Evolutionary conservation across 2,797 vertebrate species (phyloP).

Genomic region (Aplochiton taeniatus): DNA sequence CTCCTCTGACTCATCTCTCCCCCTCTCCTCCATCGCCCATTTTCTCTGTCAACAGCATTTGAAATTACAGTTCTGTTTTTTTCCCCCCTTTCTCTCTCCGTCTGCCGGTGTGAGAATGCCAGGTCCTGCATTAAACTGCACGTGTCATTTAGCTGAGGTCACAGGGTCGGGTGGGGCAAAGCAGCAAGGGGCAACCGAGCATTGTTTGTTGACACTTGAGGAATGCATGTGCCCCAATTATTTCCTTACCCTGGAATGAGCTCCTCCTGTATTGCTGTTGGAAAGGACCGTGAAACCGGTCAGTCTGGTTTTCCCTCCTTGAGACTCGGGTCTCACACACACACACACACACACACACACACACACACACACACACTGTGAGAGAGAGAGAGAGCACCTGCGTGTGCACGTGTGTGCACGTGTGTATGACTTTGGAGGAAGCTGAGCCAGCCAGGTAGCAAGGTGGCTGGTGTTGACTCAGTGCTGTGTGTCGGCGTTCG

Average conservation of each 20-base stretch:
- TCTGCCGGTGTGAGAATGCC: slow-evolving; percentile 44
- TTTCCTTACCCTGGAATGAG: slow-evolving; percentile 22
- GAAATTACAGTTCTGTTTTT: slow-evolving; percentile 62
- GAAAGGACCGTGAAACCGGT: slow-evolving; percentile 39
- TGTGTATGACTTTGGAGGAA: slow-evolving; percentile 11
- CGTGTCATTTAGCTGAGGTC: slow-evolving; percentile 28
- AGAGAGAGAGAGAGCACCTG: too few species aligned
- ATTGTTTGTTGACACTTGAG: slow-evolving; percentile 31
- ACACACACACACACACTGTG: too few species aligned
- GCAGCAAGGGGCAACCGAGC: slow-evolving; percentile 1
- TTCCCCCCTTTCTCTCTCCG: slow-evolving; percentile 27
- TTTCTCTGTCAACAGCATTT: slow-evolving; percentile 59
- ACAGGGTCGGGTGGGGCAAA: slow-evolving; percentile 23
- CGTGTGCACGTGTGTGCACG: slow-evolving; percentile 31
- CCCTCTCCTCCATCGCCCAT: slow-evolving; percentile 44
- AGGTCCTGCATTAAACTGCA: slow-evolving; percentile 30
- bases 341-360: too few species aligned
- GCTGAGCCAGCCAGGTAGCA: slow-evolving; percentile 38
- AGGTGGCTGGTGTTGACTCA: slow-evolving; percentile 38
- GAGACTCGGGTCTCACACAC: not conserved
- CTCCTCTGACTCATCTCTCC: slow-evolving; percentile 62
- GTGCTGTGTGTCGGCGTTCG: slow-evolving; percentile 42
- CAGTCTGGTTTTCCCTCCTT: slow-evolving; percentile 36
- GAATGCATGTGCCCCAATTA: slow-evolving; percentile 56
- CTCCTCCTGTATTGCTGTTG: not conserved